Evolutionary conservation across 2,113 vertebrate genomes (phyloP), one percentile per base, ranked within the genome.

Genomic region (Sapajus apella): DNA sequence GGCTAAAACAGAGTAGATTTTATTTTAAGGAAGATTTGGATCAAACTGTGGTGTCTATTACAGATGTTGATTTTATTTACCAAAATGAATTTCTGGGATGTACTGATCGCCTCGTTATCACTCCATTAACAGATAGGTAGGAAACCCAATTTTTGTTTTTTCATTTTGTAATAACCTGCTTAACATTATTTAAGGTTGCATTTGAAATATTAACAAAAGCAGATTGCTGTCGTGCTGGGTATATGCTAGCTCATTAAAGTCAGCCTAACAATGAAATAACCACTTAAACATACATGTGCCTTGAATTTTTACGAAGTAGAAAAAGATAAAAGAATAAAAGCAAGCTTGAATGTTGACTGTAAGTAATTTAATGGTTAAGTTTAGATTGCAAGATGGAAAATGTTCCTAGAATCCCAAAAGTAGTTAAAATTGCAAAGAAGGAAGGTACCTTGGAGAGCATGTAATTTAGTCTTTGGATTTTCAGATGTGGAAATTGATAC

Each of bases 71-170:
- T 97, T 99, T 99, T 98, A 21, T 98, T 97, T 99, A 99, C 98
- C 99, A 99, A 94, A 99, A 99, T 90, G 99, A 99, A 68, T 99
- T 99, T 98, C 98, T 99, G 88, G 99, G 99, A 95, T 99, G 99
- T 95, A 99, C 99, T 0, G 99, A 99, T 98, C 98, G 99, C 88
- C 99, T 99, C 76, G 99, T 99, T 93, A 99, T 99, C 97, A 99
- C 99, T 9, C 99, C 99, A 64, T 98, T 99, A 91, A 99, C 99
- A 12, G 99, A 99, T 97, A 99, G 99, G 99, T 99, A 98, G 97
- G 98, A 94, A 96, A 81, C 75, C 10, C 12, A 9, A 43, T 21
- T 82, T 82, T 87, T 40, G 12, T 61, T 40, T n/a, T 64, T 93
- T 20, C 12, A 58, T 30, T 70, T 70, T 93, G 17, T 82, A 83